These are phyloP conservation scores for Cremastinae sp. DNA, from an alignment of 2,888 invertebrate genomes.

Conservation along the genomic window DNA sequence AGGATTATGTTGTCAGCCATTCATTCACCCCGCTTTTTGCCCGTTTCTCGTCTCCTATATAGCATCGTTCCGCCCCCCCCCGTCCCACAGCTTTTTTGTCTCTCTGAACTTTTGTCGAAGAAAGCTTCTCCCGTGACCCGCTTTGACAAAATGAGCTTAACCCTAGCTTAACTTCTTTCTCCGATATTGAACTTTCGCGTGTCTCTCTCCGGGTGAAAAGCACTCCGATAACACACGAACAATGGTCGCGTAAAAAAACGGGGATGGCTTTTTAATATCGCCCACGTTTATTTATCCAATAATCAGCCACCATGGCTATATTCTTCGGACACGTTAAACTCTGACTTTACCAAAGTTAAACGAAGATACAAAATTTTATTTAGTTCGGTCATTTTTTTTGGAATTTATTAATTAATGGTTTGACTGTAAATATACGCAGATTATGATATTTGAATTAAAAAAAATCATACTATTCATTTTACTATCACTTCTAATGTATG, in stretches of 20 bases:
- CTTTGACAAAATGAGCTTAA: slow-evolving; percentile 68
- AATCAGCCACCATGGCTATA: too few species aligned
- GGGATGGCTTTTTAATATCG: too few species aligned
- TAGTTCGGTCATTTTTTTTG: too few species aligned
- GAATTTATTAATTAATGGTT: too few species aligned
- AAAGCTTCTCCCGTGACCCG: slow-evolving; percentile 58
- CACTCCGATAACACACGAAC: background rate
- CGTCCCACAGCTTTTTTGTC: background rate
- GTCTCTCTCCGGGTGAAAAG: slow-evolving; percentile 14
- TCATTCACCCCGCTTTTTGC: slow-evolving; percentile 17
- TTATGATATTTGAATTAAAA: too few species aligned
- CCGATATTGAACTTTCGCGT: slow-evolving; percentile 67
- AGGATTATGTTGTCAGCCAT: slow-evolving; percentile 53
- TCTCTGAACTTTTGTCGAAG: slow-evolving; percentile 34
- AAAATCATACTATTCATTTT: too few species aligned
- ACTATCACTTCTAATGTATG: too few species aligned
- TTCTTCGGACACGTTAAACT: background rate
- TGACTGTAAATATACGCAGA: too few species aligned
- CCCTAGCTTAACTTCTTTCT: slow-evolving; percentile 66
- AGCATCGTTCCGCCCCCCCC: background rate
- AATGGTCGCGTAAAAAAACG: background rate
- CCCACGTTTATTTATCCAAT: too few species aligned
- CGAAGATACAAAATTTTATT: too few species aligned
- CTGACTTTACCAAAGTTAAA: too few species aligned
- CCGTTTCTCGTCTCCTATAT: background rate